Conservation (phyloP, 2,888 invertebrate species). For the Nomada ferruginata region DNA sequence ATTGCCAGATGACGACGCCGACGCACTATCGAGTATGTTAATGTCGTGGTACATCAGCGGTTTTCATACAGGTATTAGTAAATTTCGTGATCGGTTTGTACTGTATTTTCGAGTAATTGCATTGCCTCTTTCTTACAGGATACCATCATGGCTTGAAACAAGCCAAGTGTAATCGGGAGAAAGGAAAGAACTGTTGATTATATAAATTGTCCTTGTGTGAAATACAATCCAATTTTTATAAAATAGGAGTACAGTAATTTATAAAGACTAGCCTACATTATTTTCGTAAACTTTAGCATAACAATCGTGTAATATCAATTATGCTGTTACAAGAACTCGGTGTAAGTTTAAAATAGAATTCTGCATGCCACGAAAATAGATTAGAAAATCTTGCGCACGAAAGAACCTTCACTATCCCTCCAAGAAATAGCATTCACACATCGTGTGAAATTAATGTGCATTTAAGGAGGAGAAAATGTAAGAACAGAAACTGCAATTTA, state of each 20-base stretch:
- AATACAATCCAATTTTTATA: constrained; percentile 45
- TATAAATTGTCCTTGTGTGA: constrained; percentile 52
- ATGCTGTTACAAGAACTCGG: not conserved
- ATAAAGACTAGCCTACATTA: not conserved
- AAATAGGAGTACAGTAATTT: not conserved
- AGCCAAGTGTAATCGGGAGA: constrained; percentile 71
- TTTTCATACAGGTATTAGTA: constrained; percentile 90
- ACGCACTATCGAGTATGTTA: constrained; percentile 93
- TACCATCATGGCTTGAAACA: constrained; percentile 82
- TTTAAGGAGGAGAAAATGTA: no score
- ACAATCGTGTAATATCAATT: not conserved
- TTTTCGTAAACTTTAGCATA: not conserved
- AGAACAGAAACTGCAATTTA: no score
- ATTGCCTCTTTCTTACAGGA: constrained; percentile 67
- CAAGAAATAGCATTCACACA: no score
- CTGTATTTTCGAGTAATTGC: not conserved
- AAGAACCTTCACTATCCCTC: no score
- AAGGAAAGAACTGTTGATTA: constrained; percentile 72
- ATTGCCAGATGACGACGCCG: constrained; percentile 86
- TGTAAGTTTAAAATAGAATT: no score
- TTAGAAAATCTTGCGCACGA: no score
- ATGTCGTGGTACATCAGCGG: constrained; percentile 98
- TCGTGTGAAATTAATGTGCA: no score
- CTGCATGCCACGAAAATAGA: no score
- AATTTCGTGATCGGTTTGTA: not conserved